Conservation (phyloP, 2,113 vertebrate genomes). For the Tachycineta bicolor region DNA sequence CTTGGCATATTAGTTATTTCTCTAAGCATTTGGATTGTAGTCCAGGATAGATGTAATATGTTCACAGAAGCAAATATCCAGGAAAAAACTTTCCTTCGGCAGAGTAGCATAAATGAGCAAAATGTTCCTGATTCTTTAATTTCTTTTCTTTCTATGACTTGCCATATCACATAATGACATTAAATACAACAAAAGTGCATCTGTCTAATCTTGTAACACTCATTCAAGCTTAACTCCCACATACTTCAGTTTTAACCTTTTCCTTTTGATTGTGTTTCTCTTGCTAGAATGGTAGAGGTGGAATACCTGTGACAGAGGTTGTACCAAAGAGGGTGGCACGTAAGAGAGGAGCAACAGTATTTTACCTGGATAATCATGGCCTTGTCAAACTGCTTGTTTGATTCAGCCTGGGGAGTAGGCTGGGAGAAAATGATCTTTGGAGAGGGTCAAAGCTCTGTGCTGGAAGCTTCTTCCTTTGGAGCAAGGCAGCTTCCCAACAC, state of each 20-base stretch:
- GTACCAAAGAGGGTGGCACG: background rate
- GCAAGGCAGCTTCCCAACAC: background rate
- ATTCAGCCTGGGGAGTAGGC: background rate
- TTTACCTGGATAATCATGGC: background rate
- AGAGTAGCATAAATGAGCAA: constrained; percentile 26
- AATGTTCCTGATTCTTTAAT: constrained; percentile 50
- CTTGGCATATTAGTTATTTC: background rate
- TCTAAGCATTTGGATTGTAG: background rate
- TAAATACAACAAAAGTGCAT: constrained; percentile 22
- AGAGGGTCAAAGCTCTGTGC: background rate
- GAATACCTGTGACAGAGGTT: background rate
- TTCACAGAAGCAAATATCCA: constrained; percentile 32
- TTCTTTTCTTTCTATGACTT: constrained; percentile 31
- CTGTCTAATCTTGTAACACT: constrained; percentile 13
- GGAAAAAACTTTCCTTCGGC: constrained; percentile 17
- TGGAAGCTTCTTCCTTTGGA: background rate
- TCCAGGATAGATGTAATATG: background rate
- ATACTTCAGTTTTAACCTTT: background rate
- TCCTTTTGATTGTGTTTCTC: background rate
- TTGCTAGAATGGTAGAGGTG: background rate
- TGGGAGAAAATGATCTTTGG: background rate
- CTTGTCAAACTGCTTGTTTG: background rate
- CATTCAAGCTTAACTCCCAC: background rate
- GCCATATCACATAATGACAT: background rate
- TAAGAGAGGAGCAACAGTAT: background rate